These are phyloP conservation scores for Barbus barbus DNA, from an alignment of 2,113 vertebrate species.

Conservation along the genomic window DNA sequence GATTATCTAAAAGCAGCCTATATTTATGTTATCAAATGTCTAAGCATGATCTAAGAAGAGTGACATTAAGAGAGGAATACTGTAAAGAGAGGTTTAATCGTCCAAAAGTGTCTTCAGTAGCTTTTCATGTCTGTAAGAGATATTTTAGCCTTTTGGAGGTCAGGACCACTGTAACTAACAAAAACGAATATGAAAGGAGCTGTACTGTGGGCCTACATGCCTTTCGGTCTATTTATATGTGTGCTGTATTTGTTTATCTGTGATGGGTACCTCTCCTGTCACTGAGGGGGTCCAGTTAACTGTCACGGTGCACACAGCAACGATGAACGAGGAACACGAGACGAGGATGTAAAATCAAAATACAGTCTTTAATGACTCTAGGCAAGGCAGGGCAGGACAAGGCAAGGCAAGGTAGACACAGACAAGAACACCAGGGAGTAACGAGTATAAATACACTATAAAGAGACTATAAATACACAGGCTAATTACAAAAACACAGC, in stretches of 20 bases:
- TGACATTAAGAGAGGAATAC: neutral
- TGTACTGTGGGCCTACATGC: too few species aligned
- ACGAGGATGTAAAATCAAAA: too few species aligned
- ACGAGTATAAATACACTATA: too few species aligned
- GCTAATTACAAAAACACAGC: too few species aligned
- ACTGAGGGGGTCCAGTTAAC: neutral
- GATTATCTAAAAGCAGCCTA: conserved; percentile 9
- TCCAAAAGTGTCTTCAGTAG: neutral
- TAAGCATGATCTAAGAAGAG: neutral
- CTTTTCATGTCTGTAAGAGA: neutral
- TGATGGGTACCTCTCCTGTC: neutral
- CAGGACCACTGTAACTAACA: conserved; percentile 9
- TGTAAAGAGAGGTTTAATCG: neutral
- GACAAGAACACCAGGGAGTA: too few species aligned
- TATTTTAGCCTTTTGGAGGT: neutral
- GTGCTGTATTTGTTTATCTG: neutral
- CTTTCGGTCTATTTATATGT: neutral
- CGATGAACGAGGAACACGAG: too few species aligned
- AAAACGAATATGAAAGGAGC: neutral
- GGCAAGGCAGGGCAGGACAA: too few species aligned
- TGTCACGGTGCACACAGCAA: too few species aligned
- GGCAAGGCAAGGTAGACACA: too few species aligned
- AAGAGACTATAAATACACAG: too few species aligned
- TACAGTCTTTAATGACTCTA: too few species aligned
- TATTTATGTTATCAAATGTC: conserved; percentile 35